Evolutionary conservation across 1,140 invertebrate genomes (phyloP).

Genomic region (Hermatobates lingyangjiaoensis): DNA sequence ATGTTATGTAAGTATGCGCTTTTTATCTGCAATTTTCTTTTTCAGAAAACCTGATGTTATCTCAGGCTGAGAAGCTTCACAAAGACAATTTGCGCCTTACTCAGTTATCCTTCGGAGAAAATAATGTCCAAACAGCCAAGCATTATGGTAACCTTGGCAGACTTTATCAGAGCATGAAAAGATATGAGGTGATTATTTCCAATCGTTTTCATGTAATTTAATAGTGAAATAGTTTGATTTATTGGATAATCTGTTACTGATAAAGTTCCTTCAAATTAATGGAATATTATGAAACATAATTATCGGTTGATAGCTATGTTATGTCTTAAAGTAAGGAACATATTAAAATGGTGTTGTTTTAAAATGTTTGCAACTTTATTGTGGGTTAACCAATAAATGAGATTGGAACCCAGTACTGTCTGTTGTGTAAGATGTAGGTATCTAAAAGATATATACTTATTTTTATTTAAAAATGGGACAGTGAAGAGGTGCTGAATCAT

Average conservation of each 20-base stretch:
- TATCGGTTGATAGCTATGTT: too few species aligned
- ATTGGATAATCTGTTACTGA: not conserved
- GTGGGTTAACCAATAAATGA: too few species aligned
- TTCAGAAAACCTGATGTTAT: conserved; percentile 33
- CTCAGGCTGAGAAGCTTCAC: conserved; percentile 64
- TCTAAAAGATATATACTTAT: too few species aligned
- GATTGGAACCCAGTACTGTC: too few species aligned
- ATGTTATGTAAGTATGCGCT: not conserved
- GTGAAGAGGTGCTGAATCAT: too few species aligned
- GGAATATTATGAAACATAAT: too few species aligned
- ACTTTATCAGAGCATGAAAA: conserved; percentile 80
- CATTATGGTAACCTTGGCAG: conserved; percentile 83
- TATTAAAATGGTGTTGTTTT: too few species aligned
- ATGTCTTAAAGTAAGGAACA: too few species aligned
- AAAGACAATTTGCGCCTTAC: conserved; percentile 55
- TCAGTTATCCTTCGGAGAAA: conserved; percentile 64
- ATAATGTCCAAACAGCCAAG: conserved; percentile 85
- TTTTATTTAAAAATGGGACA: too few species aligned
- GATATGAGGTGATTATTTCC: conserved; percentile 41
- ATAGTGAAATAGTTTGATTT: too few species aligned
- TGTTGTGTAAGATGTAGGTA: too few species aligned
- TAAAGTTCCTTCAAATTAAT: not conserved
- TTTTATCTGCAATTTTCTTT: not conserved
- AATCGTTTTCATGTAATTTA: not conserved
- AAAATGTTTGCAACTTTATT: too few species aligned